Percentiles rank a stretch among this genome's conserved stretches.
Conservation (phyloP, 2,113 vertebrate genomes). For the Noctilio leporinus region DNA sequence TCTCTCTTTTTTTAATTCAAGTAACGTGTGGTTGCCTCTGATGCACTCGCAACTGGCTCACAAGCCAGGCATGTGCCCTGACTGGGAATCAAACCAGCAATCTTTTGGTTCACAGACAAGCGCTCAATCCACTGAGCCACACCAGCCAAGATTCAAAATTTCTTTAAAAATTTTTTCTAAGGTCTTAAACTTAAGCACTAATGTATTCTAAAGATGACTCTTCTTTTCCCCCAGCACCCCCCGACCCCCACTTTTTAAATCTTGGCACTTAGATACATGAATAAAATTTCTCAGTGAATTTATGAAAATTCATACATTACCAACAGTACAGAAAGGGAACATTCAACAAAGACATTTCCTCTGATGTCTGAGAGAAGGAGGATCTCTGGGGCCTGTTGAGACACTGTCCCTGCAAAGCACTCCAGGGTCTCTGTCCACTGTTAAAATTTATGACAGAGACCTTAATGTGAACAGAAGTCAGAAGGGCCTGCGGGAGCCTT, state of each 20-base stretch:
- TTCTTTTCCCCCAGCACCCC: background rate
- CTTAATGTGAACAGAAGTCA: background rate
- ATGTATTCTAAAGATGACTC: background rate
- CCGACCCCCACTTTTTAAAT: background rate
- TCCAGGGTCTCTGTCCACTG: accelerated
- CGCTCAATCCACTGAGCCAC: too few species aligned
- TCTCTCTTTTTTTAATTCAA: too few species aligned
- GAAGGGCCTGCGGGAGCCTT: background rate
- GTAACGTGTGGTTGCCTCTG: too few species aligned
- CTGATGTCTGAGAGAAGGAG: background rate
- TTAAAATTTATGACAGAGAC: background rate
- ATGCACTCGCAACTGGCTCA: too few species aligned
- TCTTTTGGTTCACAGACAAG: too few species aligned
- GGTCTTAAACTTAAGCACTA: background rate
- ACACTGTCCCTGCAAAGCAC: background rate
- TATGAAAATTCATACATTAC: background rate
- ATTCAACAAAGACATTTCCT: background rate
- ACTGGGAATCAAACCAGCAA: too few species aligned
- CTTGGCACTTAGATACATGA: background rate
- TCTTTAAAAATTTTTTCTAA: background rate
- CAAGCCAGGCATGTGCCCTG: too few species aligned
- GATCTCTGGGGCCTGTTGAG: background rate
- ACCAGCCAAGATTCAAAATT: too few species aligned
- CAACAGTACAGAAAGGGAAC: background rate
- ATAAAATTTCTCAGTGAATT: background rate